These are phyloP conservation scores for Meloidogyne floridensis DNA, from an alignment of 1,140 invertebrate genomes.

Conservation along the genomic window DNA sequence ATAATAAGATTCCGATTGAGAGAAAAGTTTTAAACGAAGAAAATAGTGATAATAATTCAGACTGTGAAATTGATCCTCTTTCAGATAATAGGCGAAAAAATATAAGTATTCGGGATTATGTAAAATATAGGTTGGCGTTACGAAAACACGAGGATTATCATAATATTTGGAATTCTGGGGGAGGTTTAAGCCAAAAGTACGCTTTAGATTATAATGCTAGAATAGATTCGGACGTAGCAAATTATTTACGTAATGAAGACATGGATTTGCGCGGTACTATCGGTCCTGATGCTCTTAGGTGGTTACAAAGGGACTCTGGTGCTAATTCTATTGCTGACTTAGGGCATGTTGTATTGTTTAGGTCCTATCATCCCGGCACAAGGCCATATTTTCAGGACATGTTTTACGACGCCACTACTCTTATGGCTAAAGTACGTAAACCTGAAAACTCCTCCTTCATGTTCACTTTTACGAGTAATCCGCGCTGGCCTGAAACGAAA, in stretches of 20 bases:
- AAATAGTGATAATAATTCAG: not conserved
- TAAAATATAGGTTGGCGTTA: not conserved
- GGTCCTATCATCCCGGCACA: not conserved
- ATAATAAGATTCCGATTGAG: not conserved
- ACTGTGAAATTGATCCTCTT: not conserved
- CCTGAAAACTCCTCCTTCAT: slow-evolving; percentile 14
- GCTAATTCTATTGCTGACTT: not conserved
- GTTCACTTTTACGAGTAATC: slow-evolving; percentile 6
- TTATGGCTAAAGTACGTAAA: not conserved
- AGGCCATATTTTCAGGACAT: not conserved
- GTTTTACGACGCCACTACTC: too few species aligned
- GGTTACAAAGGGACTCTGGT: not conserved
- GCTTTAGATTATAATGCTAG: too few species aligned
- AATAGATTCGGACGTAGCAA: not conserved
- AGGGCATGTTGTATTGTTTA: not conserved
- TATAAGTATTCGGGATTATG: not conserved
- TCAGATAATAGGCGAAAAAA: too few species aligned
- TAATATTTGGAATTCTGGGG: too few species aligned
- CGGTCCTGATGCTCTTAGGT: not conserved
- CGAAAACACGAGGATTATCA: not conserved
- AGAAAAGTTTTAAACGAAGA: not conserved
- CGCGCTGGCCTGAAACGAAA: slow-evolving; percentile 12
- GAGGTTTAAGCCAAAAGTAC: too few species aligned
- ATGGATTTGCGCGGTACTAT: not conserved
- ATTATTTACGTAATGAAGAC: not conserved